Evolutionary conservation across 2,888 invertebrate species (phyloP).

Genomic region (Pterostichus niger): DNA sequence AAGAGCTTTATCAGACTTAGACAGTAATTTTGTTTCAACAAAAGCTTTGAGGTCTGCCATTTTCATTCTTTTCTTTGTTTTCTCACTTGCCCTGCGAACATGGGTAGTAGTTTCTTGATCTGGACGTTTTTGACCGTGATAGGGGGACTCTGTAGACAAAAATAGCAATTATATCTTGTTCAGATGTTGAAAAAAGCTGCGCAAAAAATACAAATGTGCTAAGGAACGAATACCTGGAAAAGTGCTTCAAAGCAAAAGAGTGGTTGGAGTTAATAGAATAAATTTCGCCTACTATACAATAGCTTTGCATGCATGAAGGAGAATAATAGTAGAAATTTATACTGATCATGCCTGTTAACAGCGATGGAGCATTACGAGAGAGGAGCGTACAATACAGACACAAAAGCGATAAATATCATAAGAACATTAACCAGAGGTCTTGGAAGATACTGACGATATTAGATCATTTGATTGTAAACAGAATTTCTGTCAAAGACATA

Average conservation of each 20-base stretch:
- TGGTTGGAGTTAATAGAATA: constrained; percentile 12
- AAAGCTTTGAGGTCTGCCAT: constrained; percentile 95
- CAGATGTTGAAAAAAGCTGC: background rate
- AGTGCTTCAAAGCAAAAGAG: constrained; percentile 60
- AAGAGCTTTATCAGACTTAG: constrained; percentile 94
- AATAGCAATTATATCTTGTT: constrained; percentile 25
- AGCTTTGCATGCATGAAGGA: constrained; percentile 45
- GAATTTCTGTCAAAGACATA: constrained; percentile 47
- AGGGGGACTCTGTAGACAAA: constrained; percentile 77
- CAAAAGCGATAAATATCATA: constrained; percentile 60
- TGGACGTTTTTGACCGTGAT: constrained; percentile 74
- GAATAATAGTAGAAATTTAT: constrained; percentile 31
- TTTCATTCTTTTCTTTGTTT: constrained; percentile 91
- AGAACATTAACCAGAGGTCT: constrained; percentile 66
- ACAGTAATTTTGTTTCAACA: constrained; percentile 93
- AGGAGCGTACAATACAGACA: constrained; percentile 60
- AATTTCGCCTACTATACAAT: constrained; percentile 44
- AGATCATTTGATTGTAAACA: constrained; percentile 16
- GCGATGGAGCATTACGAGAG: constrained; percentile 30
- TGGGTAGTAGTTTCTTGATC: constrained; percentile 76
- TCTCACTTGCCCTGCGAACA: constrained; percentile 87
- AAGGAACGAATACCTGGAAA: constrained; percentile 15
- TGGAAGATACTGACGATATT: constrained; percentile 63
- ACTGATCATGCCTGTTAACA: constrained; percentile 39
- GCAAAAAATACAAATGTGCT: constrained; percentile 35